phyloP scores from a whole-genome alignment of 2,113 vertebrate species.

The Orthochromis malagaraziensis region DNA sequence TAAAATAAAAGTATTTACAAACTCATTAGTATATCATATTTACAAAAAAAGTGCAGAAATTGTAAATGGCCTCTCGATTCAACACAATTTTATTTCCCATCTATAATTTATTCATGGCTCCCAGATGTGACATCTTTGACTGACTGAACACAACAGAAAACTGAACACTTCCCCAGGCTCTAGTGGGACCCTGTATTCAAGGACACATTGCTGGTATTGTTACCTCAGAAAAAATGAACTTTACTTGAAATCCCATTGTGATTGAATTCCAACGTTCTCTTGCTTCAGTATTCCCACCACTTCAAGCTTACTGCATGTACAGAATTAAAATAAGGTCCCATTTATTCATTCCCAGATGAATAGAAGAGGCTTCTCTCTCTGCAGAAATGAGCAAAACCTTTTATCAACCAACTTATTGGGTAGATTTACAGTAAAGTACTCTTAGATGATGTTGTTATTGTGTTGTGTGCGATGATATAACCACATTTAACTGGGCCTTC shows the following conservation, averaged over 20 bases:
- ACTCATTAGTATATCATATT: not conserved
- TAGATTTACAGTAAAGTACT: not conserved
- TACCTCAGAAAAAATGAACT: not conserved
- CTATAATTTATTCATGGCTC: rapidly evolving
- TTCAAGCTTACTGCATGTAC: not conserved
- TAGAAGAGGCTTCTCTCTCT: not conserved
- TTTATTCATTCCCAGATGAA: not conserved
- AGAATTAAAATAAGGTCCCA: not conserved
- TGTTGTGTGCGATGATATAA: not conserved
- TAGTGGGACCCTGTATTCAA: not conserved
- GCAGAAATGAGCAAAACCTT: not conserved
- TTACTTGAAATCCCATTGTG: not conserved
- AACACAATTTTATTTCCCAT: not conserved
- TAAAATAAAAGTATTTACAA: not conserved
- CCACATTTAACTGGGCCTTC: not conserved
- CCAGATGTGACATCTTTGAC: not conserved
- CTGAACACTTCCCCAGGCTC: not conserved
- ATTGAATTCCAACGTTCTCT: not conserved
- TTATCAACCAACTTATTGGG: not conserved
- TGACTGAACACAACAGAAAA: not conserved
- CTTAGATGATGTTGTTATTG: not conserved
- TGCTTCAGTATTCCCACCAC: not conserved
- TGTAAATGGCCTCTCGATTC: not conserved
- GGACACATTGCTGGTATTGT: not conserved
- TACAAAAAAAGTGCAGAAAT: not conserved